Percentiles rank a stretch among this genome's conserved stretches.
These are phyloP conservation scores for Tetragnatha versicolor DNA, from an alignment of 1,140 invertebrate species.

Conservation along the genomic window DNA sequence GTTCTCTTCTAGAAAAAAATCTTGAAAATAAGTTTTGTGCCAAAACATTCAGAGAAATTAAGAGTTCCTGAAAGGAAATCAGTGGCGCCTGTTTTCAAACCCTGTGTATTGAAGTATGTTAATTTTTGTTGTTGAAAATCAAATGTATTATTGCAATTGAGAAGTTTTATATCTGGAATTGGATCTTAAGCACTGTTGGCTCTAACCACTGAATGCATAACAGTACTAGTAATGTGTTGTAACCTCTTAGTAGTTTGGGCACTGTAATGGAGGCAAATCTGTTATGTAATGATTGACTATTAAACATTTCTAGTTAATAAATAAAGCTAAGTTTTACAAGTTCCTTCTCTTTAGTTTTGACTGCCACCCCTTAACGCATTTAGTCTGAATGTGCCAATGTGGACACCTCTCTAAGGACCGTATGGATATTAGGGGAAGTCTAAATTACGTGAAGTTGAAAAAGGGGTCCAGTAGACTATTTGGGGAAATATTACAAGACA, in stretches of 20 bases:
- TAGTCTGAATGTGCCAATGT: too few relatives aligned
- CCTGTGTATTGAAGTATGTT: neutral
- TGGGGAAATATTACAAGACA: too few relatives aligned
- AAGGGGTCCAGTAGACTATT: too few relatives aligned
- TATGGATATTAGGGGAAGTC: too few relatives aligned
- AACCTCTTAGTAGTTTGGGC: constrained; percentile 52
- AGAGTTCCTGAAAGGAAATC: neutral
- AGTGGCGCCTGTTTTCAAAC: neutral
- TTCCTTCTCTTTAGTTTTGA: neutral
- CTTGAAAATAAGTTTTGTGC: neutral
- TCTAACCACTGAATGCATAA: constrained; percentile 32
- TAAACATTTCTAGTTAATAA: constrained; percentile 40
- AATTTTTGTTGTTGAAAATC: constrained; percentile 9
- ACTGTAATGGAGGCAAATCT: constrained; percentile 51
- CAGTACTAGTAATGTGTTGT: constrained; percentile 31
- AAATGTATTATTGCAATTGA: neutral
- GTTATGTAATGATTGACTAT: constrained; percentile 23
- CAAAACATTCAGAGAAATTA: neutral
- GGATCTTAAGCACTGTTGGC: neutral
- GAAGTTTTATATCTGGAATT: neutral
- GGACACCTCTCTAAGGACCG: too few relatives aligned
- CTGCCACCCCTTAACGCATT: neutral
- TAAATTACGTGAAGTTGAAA: too few relatives aligned
- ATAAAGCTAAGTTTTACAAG: constrained; percentile 52
- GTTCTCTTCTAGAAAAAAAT: neutral